phyloP scores from a whole-genome alignment of 2,888 invertebrate species.

The Adela reaumurella region DNA sequence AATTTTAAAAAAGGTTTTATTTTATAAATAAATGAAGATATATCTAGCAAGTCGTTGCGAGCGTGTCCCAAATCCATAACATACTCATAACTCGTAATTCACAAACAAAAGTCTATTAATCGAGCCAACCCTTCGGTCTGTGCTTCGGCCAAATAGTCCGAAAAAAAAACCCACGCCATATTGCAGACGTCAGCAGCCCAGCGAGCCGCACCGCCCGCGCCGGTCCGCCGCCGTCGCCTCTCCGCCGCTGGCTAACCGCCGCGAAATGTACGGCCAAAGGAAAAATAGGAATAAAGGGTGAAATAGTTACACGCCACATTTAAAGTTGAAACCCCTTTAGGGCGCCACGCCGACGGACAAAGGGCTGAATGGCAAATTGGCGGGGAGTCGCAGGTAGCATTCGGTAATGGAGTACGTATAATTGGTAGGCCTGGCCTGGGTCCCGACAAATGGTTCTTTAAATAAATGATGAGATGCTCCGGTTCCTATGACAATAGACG shows the following conservation, averaged over 20 bases:
- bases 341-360: conserved; percentile 56
- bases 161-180: conserved; percentile 42
- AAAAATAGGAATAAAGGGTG: conserved; percentile 20
- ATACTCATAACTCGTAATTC: not conserved
- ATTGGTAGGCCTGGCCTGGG: not conserved
- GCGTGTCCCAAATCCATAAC: no score
- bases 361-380: conserved; percentile 52
- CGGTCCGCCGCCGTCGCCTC: no score
- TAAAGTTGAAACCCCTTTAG: conserved; percentile 42
- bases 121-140: not conserved
- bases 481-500: conserved; percentile 5
- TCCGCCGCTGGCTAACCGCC: conserved; percentile 48
- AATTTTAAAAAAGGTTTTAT: no score
- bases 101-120: not conserved
- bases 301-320: conserved; percentile 53
- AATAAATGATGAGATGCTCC: conserved; percentile 47
- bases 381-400: conserved; percentile 52
- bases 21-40: no score
- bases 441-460: conserved; percentile 13
- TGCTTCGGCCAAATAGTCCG: conserved; percentile 8
- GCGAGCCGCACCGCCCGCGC: conserved; percentile 26
- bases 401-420: conserved; percentile 28
- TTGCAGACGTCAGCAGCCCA: conserved; percentile 28
- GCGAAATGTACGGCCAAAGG: conserved; percentile 25
- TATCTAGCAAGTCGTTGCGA: no score